phyloP scores from a whole-genome alignment of 2,797 vertebrate genomes.

The Poecilia gillii region DNA sequence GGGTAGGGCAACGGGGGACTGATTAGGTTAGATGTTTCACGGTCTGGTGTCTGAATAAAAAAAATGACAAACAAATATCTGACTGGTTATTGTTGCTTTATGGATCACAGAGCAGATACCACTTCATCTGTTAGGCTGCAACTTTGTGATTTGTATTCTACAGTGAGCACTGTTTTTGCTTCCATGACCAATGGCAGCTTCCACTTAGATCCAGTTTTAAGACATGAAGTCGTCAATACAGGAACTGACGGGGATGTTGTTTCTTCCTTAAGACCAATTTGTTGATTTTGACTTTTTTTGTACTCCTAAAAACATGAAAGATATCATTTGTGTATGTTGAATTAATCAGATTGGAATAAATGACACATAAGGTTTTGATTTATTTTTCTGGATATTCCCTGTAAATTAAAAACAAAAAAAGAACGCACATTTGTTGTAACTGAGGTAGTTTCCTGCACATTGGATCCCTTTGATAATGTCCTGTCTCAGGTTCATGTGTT shows the following conservation, averaged over 20 bases:
- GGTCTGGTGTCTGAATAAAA: slow-evolving; percentile 64
- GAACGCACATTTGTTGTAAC: slow-evolving; percentile 79
- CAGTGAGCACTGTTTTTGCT: slow-evolving; percentile 80
- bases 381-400: slow-evolving; percentile 28
- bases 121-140: slow-evolving; percentile 75
- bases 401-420: slow-evolving; percentile 35
- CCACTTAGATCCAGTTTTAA: slow-evolving; percentile 73
- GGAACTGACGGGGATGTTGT: slow-evolving; percentile 79
- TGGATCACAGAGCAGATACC: slow-evolving; percentile 76
- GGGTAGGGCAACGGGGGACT: slow-evolving; percentile 34
- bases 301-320: slow-evolving; percentile 22
- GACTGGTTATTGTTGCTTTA: slow-evolving; percentile 72
- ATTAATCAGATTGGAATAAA: slow-evolving; percentile 57
- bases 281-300: slow-evolving; percentile 63
- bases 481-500: slow-evolving; percentile 95
- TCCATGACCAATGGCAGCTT: slow-evolving; percentile 82
- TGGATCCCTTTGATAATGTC: slow-evolving; percentile 76
- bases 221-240: slow-evolving; percentile 73
- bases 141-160: slow-evolving; percentile 81
- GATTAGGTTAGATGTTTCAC: slow-evolving; percentile 66
- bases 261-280: slow-evolving; percentile 63
- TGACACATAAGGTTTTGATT: slow-evolving; percentile 52
- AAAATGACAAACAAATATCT: slow-evolving; percentile 50
- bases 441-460: slow-evolving; percentile 77
- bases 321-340: slow-evolving; percentile 15